Conservation (phyloP, 2,113 vertebrate species). For the Synodontis membranacea region DNA sequence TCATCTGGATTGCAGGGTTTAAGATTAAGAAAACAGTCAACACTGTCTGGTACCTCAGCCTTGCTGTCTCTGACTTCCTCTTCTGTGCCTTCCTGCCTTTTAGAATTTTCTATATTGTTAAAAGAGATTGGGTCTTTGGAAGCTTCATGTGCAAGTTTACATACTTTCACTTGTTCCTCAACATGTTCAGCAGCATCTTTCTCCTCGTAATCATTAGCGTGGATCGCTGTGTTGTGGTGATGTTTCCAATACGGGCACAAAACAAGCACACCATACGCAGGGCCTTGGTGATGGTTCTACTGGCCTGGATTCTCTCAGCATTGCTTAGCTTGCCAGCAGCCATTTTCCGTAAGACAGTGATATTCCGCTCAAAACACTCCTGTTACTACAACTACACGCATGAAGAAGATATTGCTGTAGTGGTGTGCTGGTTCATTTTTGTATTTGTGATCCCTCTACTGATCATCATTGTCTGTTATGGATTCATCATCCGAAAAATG, state of each 20-base stretch:
- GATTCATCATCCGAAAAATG: slow-evolving; percentile 73
- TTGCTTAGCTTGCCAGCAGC: slow-evolving; percentile 76
- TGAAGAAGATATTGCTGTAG: slow-evolving; percentile 58
- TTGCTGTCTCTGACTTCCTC: slow-evolving; percentile 47
- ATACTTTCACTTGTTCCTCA: slow-evolving; percentile 80
- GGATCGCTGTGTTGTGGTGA: slow-evolving; percentile 85
- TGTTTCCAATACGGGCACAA: slow-evolving; percentile 89
- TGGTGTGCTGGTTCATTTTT: slow-evolving; percentile 69
- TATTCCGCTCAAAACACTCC: slow-evolving; percentile 46
- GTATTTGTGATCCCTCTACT: slow-evolving; percentile 79
- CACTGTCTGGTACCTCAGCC: slow-evolving; percentile 72
- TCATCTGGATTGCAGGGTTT: slow-evolving; percentile 82
- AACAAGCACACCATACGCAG: slow-evolving; percentile 80
- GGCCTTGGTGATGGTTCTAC: slow-evolving; percentile 65
- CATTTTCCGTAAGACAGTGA: slow-evolving; percentile 73
- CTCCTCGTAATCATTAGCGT: slow-evolving; percentile 86
- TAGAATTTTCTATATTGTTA: slow-evolving; percentile 68
- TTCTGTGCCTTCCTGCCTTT: slow-evolving; percentile 86
- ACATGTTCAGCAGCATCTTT: slow-evolving; percentile 95
- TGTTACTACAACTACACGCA: slow-evolving; percentile 74
- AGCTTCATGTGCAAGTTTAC: slow-evolving; percentile 83
- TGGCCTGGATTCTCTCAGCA: slow-evolving; percentile 76
- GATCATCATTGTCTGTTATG: slow-evolving; percentile 78
- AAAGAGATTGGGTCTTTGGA: slow-evolving; percentile 84
- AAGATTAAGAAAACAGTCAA: slow-evolving; percentile 91